Conservation (phyloP, 53 echinoderm and acorn worm species). For the Crossaster papposus region DNA sequence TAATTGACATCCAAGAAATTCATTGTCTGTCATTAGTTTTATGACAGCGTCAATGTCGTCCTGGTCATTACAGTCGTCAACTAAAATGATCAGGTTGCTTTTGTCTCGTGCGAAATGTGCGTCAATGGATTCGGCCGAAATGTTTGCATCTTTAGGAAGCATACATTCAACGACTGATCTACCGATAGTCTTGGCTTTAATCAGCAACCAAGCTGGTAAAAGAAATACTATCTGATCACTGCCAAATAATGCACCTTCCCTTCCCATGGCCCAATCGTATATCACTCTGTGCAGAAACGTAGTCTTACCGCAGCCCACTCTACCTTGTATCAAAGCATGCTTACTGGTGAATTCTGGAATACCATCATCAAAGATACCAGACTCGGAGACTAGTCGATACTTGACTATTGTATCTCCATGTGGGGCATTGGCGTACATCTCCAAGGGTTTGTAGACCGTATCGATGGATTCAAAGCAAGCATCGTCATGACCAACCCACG, state of each 20-base stretch:
- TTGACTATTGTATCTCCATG: background rate
- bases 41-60: background rate
- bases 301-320: constrained; percentile 32
- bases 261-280: constrained; percentile 5
- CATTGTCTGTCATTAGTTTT: background rate
- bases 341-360: background rate
- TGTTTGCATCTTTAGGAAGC: background rate
- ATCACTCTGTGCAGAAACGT: constrained; percentile 9
- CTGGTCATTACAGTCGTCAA: background rate
- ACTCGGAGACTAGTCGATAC: background rate
- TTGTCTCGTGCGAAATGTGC: background rate
- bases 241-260: background rate
- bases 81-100: background rate
- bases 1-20: background rate
- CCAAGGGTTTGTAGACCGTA: background rate
- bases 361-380: background rate
- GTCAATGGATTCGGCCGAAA: background rate
- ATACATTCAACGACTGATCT: background rate
- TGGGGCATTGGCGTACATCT: background rate
- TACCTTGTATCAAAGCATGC: background rate
- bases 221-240: background rate
- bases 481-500: background rate
- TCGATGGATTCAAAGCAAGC: background rate
- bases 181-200: background rate
- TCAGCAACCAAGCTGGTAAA: background rate